These are phyloP conservation scores for Drosophila cyrtoloma DNA, from an alignment of 2,888 invertebrate genomes.

Conservation along the genomic window DNA sequence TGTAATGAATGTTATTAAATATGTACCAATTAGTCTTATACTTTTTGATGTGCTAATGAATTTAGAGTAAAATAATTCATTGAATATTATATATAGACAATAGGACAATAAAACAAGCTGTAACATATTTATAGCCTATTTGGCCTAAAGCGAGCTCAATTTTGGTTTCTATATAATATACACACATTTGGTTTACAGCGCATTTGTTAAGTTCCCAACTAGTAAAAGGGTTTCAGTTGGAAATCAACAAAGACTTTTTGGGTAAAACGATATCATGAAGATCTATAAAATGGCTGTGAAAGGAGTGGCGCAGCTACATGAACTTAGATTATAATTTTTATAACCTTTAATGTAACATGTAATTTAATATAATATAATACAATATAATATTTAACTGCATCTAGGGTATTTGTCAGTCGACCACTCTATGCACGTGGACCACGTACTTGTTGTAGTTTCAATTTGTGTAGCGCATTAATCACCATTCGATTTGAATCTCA, in stretches of 20 bases:
- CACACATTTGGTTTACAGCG: background rate
- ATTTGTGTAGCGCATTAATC: conserved; percentile 76
- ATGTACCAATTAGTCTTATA: background rate
- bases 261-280: background rate
- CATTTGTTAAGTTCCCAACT: background rate
- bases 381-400: background rate
- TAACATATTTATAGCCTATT: background rate
- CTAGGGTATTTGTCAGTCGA: conserved; percentile 15
- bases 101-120: background rate
- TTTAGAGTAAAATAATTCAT: background rate
- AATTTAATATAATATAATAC: background rate
- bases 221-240: background rate
- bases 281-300: background rate
- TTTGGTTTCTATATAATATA: background rate
- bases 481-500: conserved; percentile 79
- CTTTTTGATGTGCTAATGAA: background rate
- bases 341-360: background rate
- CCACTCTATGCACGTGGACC: too few species aligned
- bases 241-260: background rate
- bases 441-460: conserved; percentile 60
- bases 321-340: background rate
- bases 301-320: background rate
- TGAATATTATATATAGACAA: background rate
- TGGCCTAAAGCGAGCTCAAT: background rate
- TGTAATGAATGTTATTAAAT: background rate